Conservation (phyloP, 1,140 invertebrate species). For the Diprion similis region DNA sequence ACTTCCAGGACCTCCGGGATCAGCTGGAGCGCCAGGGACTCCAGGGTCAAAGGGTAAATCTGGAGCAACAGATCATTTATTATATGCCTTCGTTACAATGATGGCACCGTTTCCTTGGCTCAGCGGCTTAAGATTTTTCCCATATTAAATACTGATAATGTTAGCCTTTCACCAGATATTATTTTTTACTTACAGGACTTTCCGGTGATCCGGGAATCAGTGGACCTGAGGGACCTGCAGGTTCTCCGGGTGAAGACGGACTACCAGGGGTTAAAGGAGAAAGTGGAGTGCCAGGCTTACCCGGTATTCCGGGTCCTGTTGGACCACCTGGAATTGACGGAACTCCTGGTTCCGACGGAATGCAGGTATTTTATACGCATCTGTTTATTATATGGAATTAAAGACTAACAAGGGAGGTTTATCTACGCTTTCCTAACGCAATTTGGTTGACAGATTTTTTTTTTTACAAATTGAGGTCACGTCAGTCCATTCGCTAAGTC, state of each 20-base stretch:
- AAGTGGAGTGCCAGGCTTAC: conserved; percentile 39
- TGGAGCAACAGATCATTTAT: conserved; percentile 39
- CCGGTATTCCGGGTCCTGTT: conserved; percentile 47
- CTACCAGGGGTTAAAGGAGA: conserved; percentile 53
- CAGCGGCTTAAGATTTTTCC: too few relatives aligned
- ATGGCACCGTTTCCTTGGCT: too few relatives aligned
- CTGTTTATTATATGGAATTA: conserved; percentile 19
- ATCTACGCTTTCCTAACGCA: too few relatives aligned
- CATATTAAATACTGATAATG: too few relatives aligned
- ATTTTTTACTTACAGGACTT: conserved; percentile 5
- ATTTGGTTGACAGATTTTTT: too few relatives aligned
- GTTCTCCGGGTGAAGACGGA: conserved; percentile 37
- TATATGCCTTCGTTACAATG: too few relatives aligned
- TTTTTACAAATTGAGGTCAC: too few relatives aligned
- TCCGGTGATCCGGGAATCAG: conserved; percentile 30
- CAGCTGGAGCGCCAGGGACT: conserved; percentile 45
- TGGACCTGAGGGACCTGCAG: conserved; percentile 44
- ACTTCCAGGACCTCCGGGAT: conserved; percentile 45
- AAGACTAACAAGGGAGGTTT: neutral
- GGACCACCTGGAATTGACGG: conserved; percentile 45
- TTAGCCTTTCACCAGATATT: too few relatives aligned
- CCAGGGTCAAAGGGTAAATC: conserved; percentile 51
- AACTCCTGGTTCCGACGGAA: conserved; percentile 39
- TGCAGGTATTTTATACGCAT: conserved; percentile 38
- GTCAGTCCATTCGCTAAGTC: neutral